These are phyloP conservation scores for Pardosa pseudoannulata DNA, from an alignment of 2,888 invertebrate species.

Conservation along the genomic window DNA sequence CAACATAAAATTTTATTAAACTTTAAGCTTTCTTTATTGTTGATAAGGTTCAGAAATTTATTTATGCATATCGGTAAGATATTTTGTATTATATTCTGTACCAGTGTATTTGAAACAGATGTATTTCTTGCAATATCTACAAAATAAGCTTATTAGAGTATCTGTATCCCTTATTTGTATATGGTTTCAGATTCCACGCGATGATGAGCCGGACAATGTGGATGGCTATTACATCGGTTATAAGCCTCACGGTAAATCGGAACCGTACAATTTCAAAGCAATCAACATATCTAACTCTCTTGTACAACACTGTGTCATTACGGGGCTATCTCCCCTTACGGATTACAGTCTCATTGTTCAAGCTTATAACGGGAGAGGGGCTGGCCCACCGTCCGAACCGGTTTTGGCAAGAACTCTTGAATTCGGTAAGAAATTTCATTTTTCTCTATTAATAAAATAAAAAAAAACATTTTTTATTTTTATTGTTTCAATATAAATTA, in stretches of 20 bases:
- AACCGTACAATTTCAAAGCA: constrained; percentile 67
- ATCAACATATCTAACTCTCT: constrained; percentile 25
- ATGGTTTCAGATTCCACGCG: constrained; percentile 34
- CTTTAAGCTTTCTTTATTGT: too few relatives aligned
- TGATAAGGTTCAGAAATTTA: too few relatives aligned
- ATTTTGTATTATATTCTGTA: too few relatives aligned
- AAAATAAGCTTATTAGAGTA: too few relatives aligned
- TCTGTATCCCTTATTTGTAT: too few relatives aligned
- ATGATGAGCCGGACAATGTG: constrained; percentile 41
- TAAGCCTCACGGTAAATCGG: constrained; percentile 55
- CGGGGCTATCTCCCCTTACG: constrained; percentile 64
- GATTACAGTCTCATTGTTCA: constrained; percentile 74
- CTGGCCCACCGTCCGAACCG: constrained; percentile 74
- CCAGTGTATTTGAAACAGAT: too few relatives aligned
- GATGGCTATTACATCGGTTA: constrained; percentile 74
- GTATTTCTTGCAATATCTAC: too few relatives aligned
- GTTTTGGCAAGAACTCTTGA: constrained; percentile 72
- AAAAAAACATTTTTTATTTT: too few relatives aligned
- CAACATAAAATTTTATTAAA: too few relatives aligned
- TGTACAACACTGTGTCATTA: constrained; percentile 50
- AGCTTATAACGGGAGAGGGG: constrained; percentile 73
- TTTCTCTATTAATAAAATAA: too few relatives aligned
- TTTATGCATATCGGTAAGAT: too few relatives aligned
- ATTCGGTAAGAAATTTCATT: constrained; percentile 63
- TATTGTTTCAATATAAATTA: too few relatives aligned